Conservation (phyloP, 2,888 invertebrate genomes). For the Leptogaster cylindrica region DNA sequence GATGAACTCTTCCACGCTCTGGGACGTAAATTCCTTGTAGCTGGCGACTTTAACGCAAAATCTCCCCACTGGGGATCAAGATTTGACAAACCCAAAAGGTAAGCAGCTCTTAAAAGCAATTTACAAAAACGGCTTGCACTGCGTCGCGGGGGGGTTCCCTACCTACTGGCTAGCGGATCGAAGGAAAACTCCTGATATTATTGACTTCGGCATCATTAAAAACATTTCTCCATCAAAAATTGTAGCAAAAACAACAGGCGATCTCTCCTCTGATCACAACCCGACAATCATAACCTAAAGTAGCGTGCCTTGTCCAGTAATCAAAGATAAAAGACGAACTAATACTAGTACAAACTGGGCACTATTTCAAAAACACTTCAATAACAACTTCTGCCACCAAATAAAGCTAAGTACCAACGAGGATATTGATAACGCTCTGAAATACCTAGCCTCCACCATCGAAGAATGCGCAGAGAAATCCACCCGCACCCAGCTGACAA, state of each 20-base stretch:
- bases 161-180: constrained; percentile 3
- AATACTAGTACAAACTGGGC: not conserved
- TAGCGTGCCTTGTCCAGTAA: not conserved
- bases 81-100: not conserved
- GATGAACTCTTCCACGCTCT: not conserved
- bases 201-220: not conserved
- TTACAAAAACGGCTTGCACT: not conserved
- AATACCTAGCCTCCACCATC: not conserved
- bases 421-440: not conserved
- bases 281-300: constrained; percentile 3
- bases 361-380: not conserved
- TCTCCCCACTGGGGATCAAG: constrained; percentile 2
- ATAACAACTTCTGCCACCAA: not conserved
- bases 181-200: not conserved
- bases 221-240: not conserved
- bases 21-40: not conserved
- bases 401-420: not conserved
- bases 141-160: not conserved
- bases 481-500: not conserved
- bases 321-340: not conserved
- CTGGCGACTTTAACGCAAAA: constrained; percentile 3
- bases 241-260: not conserved
- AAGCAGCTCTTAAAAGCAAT: not conserved
- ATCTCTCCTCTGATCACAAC: constrained; percentile 6
- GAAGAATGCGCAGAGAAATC: not conserved